A percentile compares a stretch with the other conserved stretches of the same genome.
Conservation (phyloP, 2,888 invertebrate species). For the Hetaerina titia region DNA sequence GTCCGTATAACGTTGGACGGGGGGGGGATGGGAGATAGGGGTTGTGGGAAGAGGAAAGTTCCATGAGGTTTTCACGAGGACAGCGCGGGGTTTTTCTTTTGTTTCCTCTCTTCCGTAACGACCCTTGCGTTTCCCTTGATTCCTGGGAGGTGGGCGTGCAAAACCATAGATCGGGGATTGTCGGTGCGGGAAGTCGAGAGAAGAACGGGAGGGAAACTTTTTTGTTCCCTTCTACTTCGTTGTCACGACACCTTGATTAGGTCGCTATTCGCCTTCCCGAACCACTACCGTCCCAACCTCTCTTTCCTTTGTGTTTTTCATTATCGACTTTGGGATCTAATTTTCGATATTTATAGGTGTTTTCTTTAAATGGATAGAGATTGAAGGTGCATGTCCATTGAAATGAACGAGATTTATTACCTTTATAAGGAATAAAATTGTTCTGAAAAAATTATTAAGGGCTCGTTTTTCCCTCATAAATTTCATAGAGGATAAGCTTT, state of each 20-base stretch:
- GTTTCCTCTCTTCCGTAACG: neutral
- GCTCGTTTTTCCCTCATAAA: too few relatives aligned
- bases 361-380: neutral
- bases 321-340: neutral
- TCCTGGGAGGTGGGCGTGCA: neutral
- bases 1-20: too few relatives aligned
- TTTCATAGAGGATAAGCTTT: too few relatives aligned
- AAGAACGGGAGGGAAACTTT: too few relatives aligned
- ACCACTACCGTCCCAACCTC: neutral
- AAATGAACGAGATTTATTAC: neutral
- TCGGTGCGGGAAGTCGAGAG: neutral
- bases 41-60: neutral
- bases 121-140: neutral
- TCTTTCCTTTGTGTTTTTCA: neutral
- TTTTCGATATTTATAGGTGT: neutral
- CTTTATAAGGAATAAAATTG: too few relatives aligned
- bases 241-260: neutral
- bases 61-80: neutral
- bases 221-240: neutral
- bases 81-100: neutral
- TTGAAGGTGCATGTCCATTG: neutral
- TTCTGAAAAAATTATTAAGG: too few relatives aligned
- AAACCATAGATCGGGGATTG: neutral
- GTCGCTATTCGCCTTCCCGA: neutral
- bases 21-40: too few relatives aligned